Conservation (phyloP, 2,113 vertebrate species). For the Strix uralensis region DNA sequence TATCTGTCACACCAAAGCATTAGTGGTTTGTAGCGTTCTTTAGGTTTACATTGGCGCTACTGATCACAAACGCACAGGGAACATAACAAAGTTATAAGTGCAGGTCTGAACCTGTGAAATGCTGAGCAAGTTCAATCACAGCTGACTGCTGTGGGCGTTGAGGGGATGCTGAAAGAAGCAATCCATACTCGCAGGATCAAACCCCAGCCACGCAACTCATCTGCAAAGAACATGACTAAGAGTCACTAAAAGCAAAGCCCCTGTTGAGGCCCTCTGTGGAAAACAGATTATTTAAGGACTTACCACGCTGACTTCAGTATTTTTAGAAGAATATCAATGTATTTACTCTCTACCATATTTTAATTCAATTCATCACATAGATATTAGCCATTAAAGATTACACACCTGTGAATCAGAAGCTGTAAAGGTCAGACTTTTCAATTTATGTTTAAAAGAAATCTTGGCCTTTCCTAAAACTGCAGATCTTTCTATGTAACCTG, state of each 20-base stretch:
- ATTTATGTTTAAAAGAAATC: slow-evolving; percentile 13
- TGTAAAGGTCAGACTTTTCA: slow-evolving; percentile 46
- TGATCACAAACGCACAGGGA: background rate
- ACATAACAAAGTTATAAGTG: background rate
- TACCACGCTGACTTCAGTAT: background rate
- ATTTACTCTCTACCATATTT: slow-evolving; percentile 26
- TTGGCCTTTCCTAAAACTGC: slow-evolving; percentile 23
- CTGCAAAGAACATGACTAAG: background rate
- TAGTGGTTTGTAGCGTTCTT: background rate
- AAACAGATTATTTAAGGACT: slow-evolving; percentile 11
- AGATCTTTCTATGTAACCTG: background rate
- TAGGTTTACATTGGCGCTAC: background rate
- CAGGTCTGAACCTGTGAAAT: slow-evolving; percentile 39
- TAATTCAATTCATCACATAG: slow-evolving; percentile 38
- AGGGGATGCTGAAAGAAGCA: slow-evolving; percentile 27
- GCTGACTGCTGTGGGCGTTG: slow-evolving; percentile 15
- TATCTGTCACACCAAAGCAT: background rate
- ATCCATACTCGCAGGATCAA: slow-evolving; percentile 8
- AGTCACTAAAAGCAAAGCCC: slow-evolving; percentile 19
- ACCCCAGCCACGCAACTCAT: background rate
- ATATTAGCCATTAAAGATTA: slow-evolving; percentile 26
- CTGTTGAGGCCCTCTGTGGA: background rate
- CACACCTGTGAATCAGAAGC: background rate
- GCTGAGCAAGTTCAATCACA: slow-evolving; percentile 30
- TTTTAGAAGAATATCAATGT: slow-evolving; percentile 24